These are phyloP conservation scores for Staurois parvus DNA, from an alignment of 2,797 vertebrate species.

Conservation along the genomic window DNA sequence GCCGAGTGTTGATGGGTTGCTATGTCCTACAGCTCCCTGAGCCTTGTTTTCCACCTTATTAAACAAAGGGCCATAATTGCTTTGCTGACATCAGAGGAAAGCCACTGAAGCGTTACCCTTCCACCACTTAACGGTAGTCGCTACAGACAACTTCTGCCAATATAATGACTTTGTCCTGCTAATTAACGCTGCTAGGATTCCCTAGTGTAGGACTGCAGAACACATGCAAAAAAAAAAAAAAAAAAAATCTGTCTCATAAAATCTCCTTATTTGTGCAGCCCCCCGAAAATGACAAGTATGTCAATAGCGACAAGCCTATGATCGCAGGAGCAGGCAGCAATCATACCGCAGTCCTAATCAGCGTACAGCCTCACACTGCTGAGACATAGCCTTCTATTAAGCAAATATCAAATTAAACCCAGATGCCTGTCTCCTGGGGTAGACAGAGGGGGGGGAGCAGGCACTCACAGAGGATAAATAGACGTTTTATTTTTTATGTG, in stretches of 20 bases:
- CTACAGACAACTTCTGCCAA: background rate
- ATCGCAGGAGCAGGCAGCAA: slow-evolving; percentile 19
- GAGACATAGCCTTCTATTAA: slow-evolving; percentile 30
- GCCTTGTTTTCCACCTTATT: background rate
- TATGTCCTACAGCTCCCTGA: background rate
- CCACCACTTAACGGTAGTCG: background rate
- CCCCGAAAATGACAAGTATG: slow-evolving; percentile 24
- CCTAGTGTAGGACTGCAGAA: background rate
- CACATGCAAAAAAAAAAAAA: background rate
- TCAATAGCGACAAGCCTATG: background rate
- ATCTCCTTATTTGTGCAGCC: slow-evolving; percentile 6
- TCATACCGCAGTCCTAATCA: slow-evolving; percentile 13
- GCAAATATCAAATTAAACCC: slow-evolving; percentile 44
- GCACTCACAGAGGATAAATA: slow-evolving; percentile 13
- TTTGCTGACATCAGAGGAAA: background rate
- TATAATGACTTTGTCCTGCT: slow-evolving; percentile 26
- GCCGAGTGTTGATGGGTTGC: too few species aligned
- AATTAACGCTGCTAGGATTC: slow-evolving; percentile 15
- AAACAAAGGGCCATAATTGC: background rate
- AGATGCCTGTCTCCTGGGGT: slow-evolving; percentile 35
- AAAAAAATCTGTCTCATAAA: background rate
- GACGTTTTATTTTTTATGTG: background rate
- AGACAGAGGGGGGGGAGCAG: background rate
- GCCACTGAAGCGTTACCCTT: background rate
- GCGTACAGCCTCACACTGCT: slow-evolving; percentile 11